Percentiles rank a stretch among this genome's conserved stretches.
Evolutionary conservation across 1,140 invertebrate genomes (phyloP).

Genomic region (Sycophaga agraensis): DNA sequence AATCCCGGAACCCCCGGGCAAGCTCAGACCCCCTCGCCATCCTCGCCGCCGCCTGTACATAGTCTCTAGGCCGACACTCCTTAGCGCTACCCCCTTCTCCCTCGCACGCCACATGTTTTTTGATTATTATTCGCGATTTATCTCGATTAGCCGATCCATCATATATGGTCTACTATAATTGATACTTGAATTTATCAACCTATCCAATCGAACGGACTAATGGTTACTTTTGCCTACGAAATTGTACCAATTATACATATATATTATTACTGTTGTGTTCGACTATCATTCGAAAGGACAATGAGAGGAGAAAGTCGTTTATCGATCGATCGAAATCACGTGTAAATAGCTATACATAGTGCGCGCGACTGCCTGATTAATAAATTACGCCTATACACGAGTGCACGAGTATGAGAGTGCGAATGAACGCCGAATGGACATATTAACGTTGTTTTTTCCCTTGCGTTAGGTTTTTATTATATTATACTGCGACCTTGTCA

Average conservation of each 20-base stretch:
- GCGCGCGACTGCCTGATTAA: constrained; percentile 28
- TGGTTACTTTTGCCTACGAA: background rate
- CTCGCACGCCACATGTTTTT: constrained; percentile 32
- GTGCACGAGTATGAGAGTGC: background rate
- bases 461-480: constrained; percentile 29
- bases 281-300: constrained; percentile 9
- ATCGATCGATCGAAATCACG: constrained; percentile 33
- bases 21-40: constrained; percentile 53
- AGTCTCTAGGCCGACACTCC: constrained; percentile 51
- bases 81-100: constrained; percentile 39
- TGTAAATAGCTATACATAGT: constrained; percentile 58
- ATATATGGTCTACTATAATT: background rate
- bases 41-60: constrained; percentile 58
- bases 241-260: too few relatives aligned
- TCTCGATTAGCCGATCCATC: constrained; percentile 1
- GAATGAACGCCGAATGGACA: constrained; percentile 16
- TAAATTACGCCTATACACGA: constrained; percentile 24
- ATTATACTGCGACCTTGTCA: constrained; percentile 28
- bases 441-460: constrained; percentile 19
- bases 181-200: too few relatives aligned
- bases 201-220: background rate
- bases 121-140: constrained; percentile 15
- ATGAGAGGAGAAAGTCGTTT: constrained; percentile 11
- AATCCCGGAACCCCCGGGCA: constrained; percentile 51
- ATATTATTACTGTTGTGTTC: too few relatives aligned